Conservation (phyloP, 2,797 vertebrate species). For the Phalloptychus januarius region DNA sequence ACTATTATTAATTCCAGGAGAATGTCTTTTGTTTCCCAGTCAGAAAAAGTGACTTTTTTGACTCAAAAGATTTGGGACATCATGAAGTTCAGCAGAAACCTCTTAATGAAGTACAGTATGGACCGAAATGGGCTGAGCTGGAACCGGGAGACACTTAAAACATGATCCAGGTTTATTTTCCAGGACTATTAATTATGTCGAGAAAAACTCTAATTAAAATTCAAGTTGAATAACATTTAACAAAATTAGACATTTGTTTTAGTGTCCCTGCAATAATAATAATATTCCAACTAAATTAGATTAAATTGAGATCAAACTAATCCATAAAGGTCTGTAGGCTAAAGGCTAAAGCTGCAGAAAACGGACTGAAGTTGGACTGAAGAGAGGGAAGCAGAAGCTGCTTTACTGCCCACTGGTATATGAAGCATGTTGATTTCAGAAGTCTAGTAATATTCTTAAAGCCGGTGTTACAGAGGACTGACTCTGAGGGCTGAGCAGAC, state of each 20-base stretch:
- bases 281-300: background rate
- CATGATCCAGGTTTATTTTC: background rate
- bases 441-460: background rate
- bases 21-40: background rate
- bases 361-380: background rate
- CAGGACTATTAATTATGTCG: background rate
- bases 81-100: background rate
- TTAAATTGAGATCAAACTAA: background rate
- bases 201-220: background rate
- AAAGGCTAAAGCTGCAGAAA: background rate
- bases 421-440: background rate
- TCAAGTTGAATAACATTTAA: background rate
- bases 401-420: background rate
- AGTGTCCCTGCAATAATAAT: background rate
- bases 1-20: background rate
- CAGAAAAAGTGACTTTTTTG: background rate
- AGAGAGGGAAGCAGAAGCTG: background rate
- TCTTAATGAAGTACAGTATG: background rate
- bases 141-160: background rate
- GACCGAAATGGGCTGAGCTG: background rate
- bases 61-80: background rate
- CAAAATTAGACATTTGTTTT: background rate
- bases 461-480: background rate
- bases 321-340: background rate
- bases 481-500: background rate